Percentiles rank a stretch among this genome's conserved stretches.
Evolutionary conservation across 1,140 invertebrate genomes (phyloP).

Genomic region (Diploscapter pachys): DNA sequence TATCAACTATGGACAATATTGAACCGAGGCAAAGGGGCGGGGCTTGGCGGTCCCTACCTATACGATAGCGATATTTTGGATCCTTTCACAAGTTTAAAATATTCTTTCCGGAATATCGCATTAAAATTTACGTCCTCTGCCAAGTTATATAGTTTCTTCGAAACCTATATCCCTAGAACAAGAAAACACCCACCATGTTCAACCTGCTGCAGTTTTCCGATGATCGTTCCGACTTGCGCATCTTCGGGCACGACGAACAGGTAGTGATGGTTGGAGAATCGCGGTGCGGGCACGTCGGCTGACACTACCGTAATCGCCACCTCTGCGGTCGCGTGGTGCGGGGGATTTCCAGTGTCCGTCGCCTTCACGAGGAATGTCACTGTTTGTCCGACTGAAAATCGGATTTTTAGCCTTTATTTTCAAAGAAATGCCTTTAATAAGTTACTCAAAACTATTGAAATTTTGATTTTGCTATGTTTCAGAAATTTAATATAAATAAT

Average conservation of each 20-base stretch:
- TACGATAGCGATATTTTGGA: too few relatives aligned
- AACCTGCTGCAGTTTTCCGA: conserved; percentile 65
- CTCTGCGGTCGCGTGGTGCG: conserved; percentile 38
- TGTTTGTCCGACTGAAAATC: conserved; percentile 33
- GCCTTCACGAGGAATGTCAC: conserved; percentile 41
- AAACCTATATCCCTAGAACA: too few relatives aligned
- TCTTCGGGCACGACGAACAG: conserved; percentile 83
- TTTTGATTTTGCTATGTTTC: too few relatives aligned
- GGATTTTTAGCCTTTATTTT: conserved; percentile 29
- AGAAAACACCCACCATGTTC: conserved; percentile 8
- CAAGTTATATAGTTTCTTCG: too few relatives aligned
- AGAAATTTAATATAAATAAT: too few relatives aligned
- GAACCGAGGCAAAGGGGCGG: too few relatives aligned
- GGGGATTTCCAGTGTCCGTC: conserved; percentile 49
- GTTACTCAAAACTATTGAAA: too few relatives aligned
- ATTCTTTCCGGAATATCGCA: too few relatives aligned
- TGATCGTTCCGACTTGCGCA: conserved; percentile 71
- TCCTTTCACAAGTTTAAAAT: too few relatives aligned
- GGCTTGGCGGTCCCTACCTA: too few relatives aligned
- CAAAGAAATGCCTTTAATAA: conserved; percentile 30
- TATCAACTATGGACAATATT: too few relatives aligned
- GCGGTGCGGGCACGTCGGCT: conserved; percentile 83
- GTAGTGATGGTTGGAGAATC: conserved; percentile 73
- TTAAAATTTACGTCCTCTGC: too few relatives aligned
- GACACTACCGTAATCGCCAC: conserved; percentile 66